Evolutionary conservation across 2,888 invertebrate genomes (phyloP).

Genomic region (Cephus nigrinus): DNA sequence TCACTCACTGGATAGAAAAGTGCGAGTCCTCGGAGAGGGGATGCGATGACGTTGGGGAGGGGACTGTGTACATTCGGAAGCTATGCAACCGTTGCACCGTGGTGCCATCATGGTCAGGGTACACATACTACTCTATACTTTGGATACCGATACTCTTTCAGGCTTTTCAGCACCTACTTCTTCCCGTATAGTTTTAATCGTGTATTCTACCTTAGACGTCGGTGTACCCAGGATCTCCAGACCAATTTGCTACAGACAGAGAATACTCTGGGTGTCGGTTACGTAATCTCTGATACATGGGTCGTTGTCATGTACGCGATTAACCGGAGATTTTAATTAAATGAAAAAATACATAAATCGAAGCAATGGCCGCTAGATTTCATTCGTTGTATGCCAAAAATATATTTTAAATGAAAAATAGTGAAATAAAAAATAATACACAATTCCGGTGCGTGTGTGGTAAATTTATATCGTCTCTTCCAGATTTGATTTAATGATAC

Average conservation of each 20-base stretch:
- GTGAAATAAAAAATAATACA: background rate
- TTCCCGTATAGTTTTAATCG: background rate
- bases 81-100: conserved; percentile 30
- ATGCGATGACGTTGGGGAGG: conserved; percentile 4
- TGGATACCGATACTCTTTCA: background rate
- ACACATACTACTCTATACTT: background rate
- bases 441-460: background rate
- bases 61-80: conserved; percentile 16
- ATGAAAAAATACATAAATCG: background rate
- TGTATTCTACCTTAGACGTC: background rate
- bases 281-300: too few relatives aligned
- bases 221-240: background rate
- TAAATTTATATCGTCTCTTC: background rate
- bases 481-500: background rate
- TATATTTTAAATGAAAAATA: background rate
- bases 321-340: too few relatives aligned
- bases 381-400: background rate
- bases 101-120: conserved; percentile 34
- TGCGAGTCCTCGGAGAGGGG: conserved; percentile 8
- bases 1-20: conserved; percentile 18
- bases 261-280: background rate
- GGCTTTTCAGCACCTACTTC: background rate
- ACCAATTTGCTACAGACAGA: background rate
- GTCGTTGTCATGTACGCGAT: too few relatives aligned
- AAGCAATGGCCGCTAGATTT: background rate